Percentiles rank a stretch among this genome's conserved stretches.
phyloP scores from a whole-genome alignment of 35 echinoderm and acorn worm species.

The Eucidaris tribuloides region DNA sequence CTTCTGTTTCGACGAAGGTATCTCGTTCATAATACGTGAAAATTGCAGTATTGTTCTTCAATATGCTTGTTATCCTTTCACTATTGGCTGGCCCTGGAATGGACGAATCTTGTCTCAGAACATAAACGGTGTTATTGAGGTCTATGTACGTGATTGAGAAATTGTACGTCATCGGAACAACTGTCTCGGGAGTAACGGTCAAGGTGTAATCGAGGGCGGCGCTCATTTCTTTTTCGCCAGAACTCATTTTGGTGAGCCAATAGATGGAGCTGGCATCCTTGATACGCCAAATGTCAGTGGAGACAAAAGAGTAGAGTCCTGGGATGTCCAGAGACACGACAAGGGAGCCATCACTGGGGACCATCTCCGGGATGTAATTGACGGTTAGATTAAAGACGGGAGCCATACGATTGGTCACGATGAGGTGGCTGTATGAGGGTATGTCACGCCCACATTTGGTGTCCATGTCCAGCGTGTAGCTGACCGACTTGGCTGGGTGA shows the following conservation, averaged over 20 bases:
- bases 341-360: background rate
- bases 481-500: background rate
- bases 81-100: background rate
- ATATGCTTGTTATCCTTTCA: background rate
- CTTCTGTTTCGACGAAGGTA: background rate
- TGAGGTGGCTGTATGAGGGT: background rate
- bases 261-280: background rate
- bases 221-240: slow-evolving; percentile 1
- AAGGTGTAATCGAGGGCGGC: background rate
- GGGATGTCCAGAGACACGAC: background rate
- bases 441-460: background rate
- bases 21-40: background rate
- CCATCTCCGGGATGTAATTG: background rate
- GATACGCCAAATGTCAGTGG: background rate
- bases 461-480: background rate
- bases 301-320: background rate
- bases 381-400: background rate
- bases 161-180: background rate
- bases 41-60: background rate
- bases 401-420: background rate
- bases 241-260: background rate
- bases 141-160: background rate
- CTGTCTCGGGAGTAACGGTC: background rate
- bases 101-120: background rate
- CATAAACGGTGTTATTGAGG: background rate